Evolutionary conservation across 2,113 vertebrate species (phyloP), one percentile per base, ranked within the genome.

Genomic region (Xiphophorus hellerii): DNA sequence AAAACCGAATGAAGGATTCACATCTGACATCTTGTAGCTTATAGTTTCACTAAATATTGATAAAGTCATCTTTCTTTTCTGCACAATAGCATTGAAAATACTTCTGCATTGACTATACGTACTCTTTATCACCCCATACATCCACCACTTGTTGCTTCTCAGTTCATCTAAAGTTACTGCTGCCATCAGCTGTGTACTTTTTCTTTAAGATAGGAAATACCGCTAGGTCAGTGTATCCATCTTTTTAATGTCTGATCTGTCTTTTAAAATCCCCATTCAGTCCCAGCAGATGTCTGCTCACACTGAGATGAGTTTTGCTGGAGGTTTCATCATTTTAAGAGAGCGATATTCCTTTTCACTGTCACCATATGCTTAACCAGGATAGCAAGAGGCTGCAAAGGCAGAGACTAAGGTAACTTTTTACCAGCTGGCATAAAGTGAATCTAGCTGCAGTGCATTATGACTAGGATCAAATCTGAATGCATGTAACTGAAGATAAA

Each of bases 1-100:
- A 62, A 27, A 64, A 39, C 63, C 14, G 22, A 31, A 5, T 63
- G 33, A 84, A 63, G 29, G 68, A 79, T 73, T 35, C 61, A 33
- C 39, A 74, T 62, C 33, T 27, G 44, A 73, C 12, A 63, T 28
- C 1, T 5, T n/a, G 61, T 20, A 30, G 3, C 27, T 42, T 67
- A 58, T 67, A 62, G 69, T 20, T 39, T 31, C 4, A 39, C 22
- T 25, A 10, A 58, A 63, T 10, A 42, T 10, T 27, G 29, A 1
- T 13, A 63, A 37, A 33, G 66, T 64, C n/a, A 20, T 58, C 22
- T 10, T 11, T 58, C 25, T 9, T 17, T 10, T 54, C 9, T 54
- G 51, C 20, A 54, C 22, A n/a, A 54, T 2, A 25, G 7, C 22
- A 54, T 25, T 54, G 22, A 54, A 54, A 25, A 22, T 3, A 25